A percentile compares a stretch with the other conserved stretches of the same genome.
Evolutionary conservation across 2,888 invertebrate genomes (phyloP).

Genomic region (Prenolepis imparis): DNA sequence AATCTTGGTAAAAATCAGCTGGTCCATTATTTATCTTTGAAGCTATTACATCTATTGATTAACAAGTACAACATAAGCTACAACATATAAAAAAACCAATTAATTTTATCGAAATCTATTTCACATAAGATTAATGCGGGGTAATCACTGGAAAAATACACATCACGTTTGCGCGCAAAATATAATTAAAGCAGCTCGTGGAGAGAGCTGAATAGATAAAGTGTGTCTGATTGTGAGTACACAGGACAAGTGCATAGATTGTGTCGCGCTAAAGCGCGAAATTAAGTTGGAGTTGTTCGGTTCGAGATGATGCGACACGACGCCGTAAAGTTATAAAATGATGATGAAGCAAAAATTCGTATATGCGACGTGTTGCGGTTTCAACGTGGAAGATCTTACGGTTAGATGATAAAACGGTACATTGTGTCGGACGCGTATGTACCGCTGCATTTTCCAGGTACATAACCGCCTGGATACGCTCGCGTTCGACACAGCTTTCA

Average conservation of each 20-base stretch:
- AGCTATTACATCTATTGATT: too few species aligned
- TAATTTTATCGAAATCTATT: too few species aligned
- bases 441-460: constrained; percentile 63
- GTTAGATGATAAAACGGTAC: constrained; percentile 69
- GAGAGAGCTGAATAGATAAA: background rate
- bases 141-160: too few species aligned
- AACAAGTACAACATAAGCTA: too few species aligned
- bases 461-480: constrained; percentile 53
- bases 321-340: constrained; percentile 23
- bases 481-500: constrained; percentile 61
- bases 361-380: constrained; percentile 66
- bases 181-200: background rate
- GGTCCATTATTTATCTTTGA: too few species aligned
- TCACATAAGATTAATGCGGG: too few species aligned
- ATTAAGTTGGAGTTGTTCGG: constrained; percentile 38
- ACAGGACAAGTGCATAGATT: background rate
- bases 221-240: background rate
- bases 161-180: constrained; percentile 14
- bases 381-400: constrained; percentile 63
- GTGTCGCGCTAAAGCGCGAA: constrained; percentile 35
- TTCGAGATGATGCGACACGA: constrained; percentile 17
- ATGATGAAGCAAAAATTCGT: constrained; percentile 66
- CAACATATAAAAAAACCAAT: too few species aligned
- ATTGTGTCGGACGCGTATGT: constrained; percentile 62
- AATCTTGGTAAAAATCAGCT: too few species aligned